Base-by-base conservation (phyloP, 2,797 vertebrate species). In the Lithobates pipiens region DNA sequence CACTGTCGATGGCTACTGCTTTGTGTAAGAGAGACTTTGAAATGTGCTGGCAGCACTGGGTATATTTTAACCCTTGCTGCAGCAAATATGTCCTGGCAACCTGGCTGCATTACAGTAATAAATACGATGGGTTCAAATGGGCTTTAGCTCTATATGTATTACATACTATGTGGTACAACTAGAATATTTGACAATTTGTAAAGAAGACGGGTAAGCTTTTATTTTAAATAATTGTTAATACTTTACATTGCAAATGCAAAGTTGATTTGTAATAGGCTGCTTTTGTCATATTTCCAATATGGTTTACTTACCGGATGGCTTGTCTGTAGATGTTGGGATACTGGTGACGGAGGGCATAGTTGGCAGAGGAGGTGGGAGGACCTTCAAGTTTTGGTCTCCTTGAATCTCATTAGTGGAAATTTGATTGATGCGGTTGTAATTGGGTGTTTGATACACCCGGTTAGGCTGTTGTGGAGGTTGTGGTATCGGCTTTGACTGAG, bases 391-490 rank as follows among this genome's bases (percentile, higher is more conserved):
- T 92, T 97, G 98, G 89, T 99, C 98, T 10, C 97, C 98, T 90
- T 99, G 98, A 90, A 99, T 99, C 93, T 99, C 98, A 0, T 99
- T 99, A 91, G 97, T 99, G 39, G 95, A 94, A 91, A 99, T 98
- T 88, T 98, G 97, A 78, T 96, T 97, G 90, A 91, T 97, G 36
- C 96, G 96, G 86, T 96, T 97, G 71, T 94, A 94, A 75, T 93
- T 93, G 34, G 97, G 96, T 3, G 96, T 96, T 83, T 96, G 96
- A 89, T 95, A 96, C 67, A 94, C 93, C 88, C 93, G 96, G 88
- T 91, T 94, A 0, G 97, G 96, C 25, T 94, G 89, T 25, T 94
- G 95, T 0, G 96, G 94, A 83, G 95, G 89, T 90, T 93, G 93
- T 61, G 95, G 93, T 81, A 93, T 46, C 0, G 95, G 94, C 50